These are phyloP conservation scores for Yoshiicerus persimilis DNA, from an alignment of 1,140 invertebrate species.

Conservation along the genomic window DNA sequence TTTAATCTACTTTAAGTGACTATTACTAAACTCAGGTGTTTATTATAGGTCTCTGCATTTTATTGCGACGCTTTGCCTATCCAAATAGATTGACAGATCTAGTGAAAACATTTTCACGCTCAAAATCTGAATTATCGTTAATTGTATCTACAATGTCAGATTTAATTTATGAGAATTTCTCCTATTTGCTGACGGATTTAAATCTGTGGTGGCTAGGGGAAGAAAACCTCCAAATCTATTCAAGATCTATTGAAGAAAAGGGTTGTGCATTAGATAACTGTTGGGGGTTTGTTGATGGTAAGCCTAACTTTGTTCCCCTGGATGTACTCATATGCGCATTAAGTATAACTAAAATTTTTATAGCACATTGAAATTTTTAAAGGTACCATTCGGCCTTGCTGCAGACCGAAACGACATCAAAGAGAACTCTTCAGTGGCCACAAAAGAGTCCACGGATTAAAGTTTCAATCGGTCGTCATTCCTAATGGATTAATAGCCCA, in stretches of 20 bases:
- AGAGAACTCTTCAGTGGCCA: slow-evolving; percentile 14
- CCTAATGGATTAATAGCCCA: slow-evolving; percentile 30
- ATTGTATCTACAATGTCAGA: not conserved
- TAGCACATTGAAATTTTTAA: too few species aligned
- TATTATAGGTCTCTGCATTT: not conserved
- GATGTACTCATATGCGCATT: too few species aligned
- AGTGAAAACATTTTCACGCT: not conserved
- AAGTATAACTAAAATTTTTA: too few species aligned
- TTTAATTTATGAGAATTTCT: not conserved
- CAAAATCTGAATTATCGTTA: not conserved
- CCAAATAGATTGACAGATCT: not conserved
- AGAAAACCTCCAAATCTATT: not conserved
- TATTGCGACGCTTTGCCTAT: not conserved
- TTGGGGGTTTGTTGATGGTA: not conserved
- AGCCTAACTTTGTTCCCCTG: too few species aligned
- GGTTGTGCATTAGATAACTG: not conserved
- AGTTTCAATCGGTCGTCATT: slow-evolving; percentile 9
- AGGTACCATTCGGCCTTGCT: not conserved
- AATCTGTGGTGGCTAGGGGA: not conserved
- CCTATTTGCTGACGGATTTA: not conserved
- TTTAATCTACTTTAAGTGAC: too few species aligned
- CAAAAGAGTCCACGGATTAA: slow-evolving; percentile 25
- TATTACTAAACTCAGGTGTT: too few species aligned
- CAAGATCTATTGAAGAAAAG: not conserved
- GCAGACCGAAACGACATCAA: slow-evolving; percentile 2